Base-by-base conservation (phyloP, 2,888 invertebrate genomes). In the Ceraclea dissimilis region DNA sequence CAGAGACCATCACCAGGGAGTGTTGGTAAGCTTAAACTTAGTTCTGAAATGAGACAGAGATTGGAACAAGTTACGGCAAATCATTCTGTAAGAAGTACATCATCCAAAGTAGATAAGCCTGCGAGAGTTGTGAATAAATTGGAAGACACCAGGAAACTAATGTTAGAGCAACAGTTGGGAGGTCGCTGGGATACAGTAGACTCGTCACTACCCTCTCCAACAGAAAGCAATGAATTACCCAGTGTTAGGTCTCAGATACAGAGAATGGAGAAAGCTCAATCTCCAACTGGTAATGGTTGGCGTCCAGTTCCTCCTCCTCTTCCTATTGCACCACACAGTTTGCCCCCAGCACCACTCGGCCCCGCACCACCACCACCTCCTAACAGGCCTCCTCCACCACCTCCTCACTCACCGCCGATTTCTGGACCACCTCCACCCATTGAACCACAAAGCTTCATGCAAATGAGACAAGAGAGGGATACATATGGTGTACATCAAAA, bases 11-110 rank as follows among this genome's bases (percentile, higher is more conserved):
- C 87, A 0, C 91, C 91, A 0, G 92, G 92, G 2, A 92, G 91
- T 67, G 89, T 94, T 2, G 93, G 94, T 0, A 94, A 94, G 69
- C 71, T 94, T 1, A 90, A 93, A 66, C 80, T 94, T 8, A 93
- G 92, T 67, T 89, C 90, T 0, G 93, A 94, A 74, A 94, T 94
- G 93, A 81, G 92, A 13, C 89, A 91, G 66, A 80, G 93, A 61
- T 70, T 94, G 58, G 94, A 94, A 69, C 83, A 88, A 68, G 92
- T 93, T 0, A 93, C 93, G 0, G 89, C 92, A 0, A 90, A 89
- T 64, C 92, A 93, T 69, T 92, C 91, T 2, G 86, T 93, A 0
- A 78, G 92, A 19, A 86, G 84, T 1, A 59, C 61, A 13, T 87
- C 88, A 16, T 84, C 84, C 19, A 76, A 79, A 10, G 79, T 82